Conservation (phyloP, 1,140 invertebrate genomes). For the Apis mellifera region DNA sequence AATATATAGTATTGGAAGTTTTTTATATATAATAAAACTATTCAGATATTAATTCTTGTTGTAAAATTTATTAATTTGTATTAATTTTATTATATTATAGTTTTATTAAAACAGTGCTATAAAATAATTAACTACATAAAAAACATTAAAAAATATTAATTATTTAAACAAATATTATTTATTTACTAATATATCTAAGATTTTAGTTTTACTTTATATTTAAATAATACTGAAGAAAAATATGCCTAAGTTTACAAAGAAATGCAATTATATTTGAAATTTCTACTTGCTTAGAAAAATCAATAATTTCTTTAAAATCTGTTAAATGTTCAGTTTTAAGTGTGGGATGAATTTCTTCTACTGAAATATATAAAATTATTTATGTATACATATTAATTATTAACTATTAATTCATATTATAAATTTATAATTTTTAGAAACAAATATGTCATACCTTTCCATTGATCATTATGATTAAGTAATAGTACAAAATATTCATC, state of each 20-base stretch:
- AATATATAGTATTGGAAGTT: slow-evolving; percentile 34
- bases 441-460: slow-evolving; percentile 67
- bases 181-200: not conserved
- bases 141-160: not conserved
- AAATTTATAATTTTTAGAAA: not conserved
- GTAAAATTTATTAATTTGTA: not conserved
- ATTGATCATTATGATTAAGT: slow-evolving; percentile 49
- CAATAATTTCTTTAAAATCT: slow-evolving; percentile 51
- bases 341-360: slow-evolving; percentile 68
- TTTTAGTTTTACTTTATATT: slow-evolving; percentile 7
- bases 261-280: slow-evolving; percentile 62
- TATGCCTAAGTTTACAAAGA: slow-evolving; percentile 66
- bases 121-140: no score
- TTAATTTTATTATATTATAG: slow-evolving; percentile 43
- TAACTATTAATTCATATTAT: not conserved
- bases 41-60: slow-evolving; percentile 70
- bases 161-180: no score
- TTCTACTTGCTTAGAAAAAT: slow-evolving; percentile 57
- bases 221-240: slow-evolving; percentile 67
- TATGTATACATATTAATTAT: not conserved
- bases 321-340: slow-evolving; percentile 62
- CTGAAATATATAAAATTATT: slow-evolving; percentile 60
- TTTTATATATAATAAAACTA: slow-evolving; percentile 58
- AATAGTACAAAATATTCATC: slow-evolving; percentile 71
- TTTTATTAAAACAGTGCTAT: not conserved